Evolutionary conservation across 2,888 invertebrate species (phyloP).

Genomic region (Agonopterix heracliana): DNA sequence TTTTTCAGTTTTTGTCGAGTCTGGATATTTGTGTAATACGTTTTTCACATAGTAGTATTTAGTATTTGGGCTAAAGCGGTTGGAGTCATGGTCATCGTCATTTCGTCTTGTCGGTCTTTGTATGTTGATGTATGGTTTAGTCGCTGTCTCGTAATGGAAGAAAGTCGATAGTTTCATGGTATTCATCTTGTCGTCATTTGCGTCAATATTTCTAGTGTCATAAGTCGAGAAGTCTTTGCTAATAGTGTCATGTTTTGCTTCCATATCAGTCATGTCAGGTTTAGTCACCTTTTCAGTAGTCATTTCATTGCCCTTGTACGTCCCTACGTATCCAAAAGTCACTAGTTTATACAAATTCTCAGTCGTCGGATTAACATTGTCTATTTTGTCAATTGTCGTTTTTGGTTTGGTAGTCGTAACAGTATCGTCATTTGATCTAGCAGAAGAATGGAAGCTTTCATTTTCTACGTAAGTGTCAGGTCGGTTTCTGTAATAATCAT

Average conservation of each 20-base stretch:
- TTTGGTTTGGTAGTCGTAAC: conserved; percentile 20
- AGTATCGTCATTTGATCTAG: conserved; percentile 53
- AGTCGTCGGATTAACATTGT: conserved; percentile 39
- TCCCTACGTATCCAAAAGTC: conserved; percentile 70
- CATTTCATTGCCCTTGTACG: conserved; percentile 46
- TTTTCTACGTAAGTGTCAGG: conserved; percentile 41
- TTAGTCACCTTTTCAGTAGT: conserved; percentile 19
- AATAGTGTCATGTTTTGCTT: conserved; percentile 29
- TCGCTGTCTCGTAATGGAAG: conserved; percentile 57
- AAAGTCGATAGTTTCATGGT: conserved; percentile 59
- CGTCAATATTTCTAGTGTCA: conserved; percentile 27
- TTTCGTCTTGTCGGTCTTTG: conserved; percentile 61
- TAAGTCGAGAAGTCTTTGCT: conserved; percentile 59
- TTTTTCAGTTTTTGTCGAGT: conserved; percentile 23
- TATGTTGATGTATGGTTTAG: conserved; percentile 49
- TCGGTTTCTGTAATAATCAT: conserved; percentile 34
- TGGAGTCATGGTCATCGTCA: conserved; percentile 37
- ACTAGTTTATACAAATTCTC: conserved; percentile 62
- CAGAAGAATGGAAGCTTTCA: conserved; percentile 45
- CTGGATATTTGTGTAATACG: conserved; percentile 58
- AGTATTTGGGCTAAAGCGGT: conserved; percentile 26
- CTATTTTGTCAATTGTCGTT: conserved; percentile 23
- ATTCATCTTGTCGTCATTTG: conserved; percentile 13
- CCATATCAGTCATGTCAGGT: conserved; percentile 16
- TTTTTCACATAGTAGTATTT: conserved; percentile 67